Base-by-base conservation (phyloP, 2,888 invertebrate genomes). In the Pachymerium ferrugineum region DNA sequence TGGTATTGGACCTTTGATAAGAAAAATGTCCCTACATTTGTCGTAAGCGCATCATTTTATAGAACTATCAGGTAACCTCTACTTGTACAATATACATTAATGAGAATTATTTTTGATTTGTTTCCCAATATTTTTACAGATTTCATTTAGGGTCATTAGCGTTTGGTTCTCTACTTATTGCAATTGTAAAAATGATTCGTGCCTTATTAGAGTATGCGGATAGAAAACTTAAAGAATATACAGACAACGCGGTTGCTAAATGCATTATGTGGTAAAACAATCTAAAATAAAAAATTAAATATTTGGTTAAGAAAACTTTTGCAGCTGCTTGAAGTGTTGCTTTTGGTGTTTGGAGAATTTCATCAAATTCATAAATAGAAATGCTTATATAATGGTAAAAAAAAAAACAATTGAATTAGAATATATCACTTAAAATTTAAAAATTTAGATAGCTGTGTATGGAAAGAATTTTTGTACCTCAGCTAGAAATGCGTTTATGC, bases 1-100 rank as follows among this genome's bases (percentile, higher is more conserved):
- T 97, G 96, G 91, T 97, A 97, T 82, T 97, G 95, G 95, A 94
- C 97, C 0, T 92, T 90, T 79, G 85, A 89, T 76, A 86, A 87
- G 78, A 91, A 92, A 80, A 85, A 85, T 22, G 86, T 97, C 10
- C 94, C 96, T 0, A 90, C 90, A 78, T 94, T 94, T 81, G 91
- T 93, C 0, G 85, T 97, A 3, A 87, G 90, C 0, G 82, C 85
- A 5, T 90, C 95, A 28, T 86, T 92, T 68, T 86, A 85, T 47
- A 87, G 92, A 80, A 89, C 90, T 19, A 73, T 78, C 14, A 76
- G 78, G 76, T 76, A 74, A 70, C 10, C 6, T 70, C 10, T 70
- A 3, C 16, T 38, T 38, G 12, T 38, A 8, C 3, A 38, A 38
- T n/a, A 38, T n/a, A n/a, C n/a, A n/a, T n/a, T n/a, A 38, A 38